Conservation (phyloP, 2,888 invertebrate species). For the Catocala fraxini region DNA sequence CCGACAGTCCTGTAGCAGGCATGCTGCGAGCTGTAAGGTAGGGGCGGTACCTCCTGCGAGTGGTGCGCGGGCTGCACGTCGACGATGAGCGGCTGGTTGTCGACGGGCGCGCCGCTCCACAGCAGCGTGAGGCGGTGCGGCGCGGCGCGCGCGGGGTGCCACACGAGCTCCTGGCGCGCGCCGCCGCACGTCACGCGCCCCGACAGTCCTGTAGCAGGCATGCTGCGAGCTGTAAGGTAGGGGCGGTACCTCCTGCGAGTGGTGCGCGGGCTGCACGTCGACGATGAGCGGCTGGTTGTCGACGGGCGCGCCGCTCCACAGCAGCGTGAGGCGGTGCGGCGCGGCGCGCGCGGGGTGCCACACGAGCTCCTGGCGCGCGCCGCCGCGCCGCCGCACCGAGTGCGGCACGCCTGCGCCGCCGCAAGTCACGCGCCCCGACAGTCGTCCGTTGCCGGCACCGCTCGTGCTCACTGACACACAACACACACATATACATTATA, state of each 20-base stretch:
- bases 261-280: slow-evolving; percentile 89
- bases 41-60: slow-evolving; percentile 88
- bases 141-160: slow-evolving; percentile 95
- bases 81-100: slow-evolving; percentile 84
- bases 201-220: slow-evolving; percentile 95
- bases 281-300: slow-evolving; percentile 85
- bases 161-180: slow-evolving; percentile 92
- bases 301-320: slow-evolving; percentile 94
- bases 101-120: slow-evolving; percentile 94
- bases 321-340: slow-evolving; percentile 94
- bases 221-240: not conserved
- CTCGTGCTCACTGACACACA: slow-evolving; percentile 89
- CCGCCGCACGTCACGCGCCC: too few species aligned
- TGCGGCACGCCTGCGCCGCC: slow-evolving; percentile 94
- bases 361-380: slow-evolving; percentile 92
- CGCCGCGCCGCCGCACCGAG: slow-evolving; percentile 92
- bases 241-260: slow-evolving; percentile 89
- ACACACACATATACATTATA: too few species aligned
- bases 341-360: slow-evolving; percentile 96
- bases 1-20: slow-evolving; percentile 95
- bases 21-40: not conserved
- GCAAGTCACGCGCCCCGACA: slow-evolving; percentile 93
- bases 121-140: slow-evolving; percentile 95
- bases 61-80: slow-evolving; percentile 89
- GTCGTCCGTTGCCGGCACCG: slow-evolving; percentile 94